These are phyloP conservation scores for Dendroctonus valens DNA, from an alignment of 1,140 invertebrate genomes.

Conservation along the genomic window DNA sequence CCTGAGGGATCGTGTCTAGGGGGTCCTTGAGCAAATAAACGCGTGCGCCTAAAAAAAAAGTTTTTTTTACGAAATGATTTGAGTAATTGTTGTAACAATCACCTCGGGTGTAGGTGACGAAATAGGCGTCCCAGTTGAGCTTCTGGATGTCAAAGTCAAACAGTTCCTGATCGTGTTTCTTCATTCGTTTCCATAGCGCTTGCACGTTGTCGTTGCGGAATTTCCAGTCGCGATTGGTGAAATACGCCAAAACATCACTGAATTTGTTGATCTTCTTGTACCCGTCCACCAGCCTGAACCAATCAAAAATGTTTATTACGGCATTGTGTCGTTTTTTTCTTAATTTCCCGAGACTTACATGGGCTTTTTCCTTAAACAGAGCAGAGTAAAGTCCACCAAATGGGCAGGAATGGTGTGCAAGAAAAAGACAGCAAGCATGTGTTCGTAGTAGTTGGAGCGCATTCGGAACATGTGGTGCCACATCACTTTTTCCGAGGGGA, in stretches of 20 bases:
- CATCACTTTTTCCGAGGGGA: constrained; percentile 35
- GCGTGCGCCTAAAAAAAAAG: constrained; percentile 45
- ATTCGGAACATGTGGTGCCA: constrained; percentile 34
- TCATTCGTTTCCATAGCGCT: constrained; percentile 60
- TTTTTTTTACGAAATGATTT: not conserved
- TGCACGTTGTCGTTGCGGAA: constrained; percentile 69
- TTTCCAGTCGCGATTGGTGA: constrained; percentile 68
- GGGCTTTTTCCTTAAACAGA: constrained; percentile 60
- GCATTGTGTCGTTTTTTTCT: not conserved
- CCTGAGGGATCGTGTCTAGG: constrained; percentile 51
- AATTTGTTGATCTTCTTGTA: constrained; percentile 76
- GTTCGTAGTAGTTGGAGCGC: constrained; percentile 27
- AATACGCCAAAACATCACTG: constrained; percentile 68
- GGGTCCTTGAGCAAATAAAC: constrained; percentile 63
- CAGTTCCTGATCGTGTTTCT: constrained; percentile 58
- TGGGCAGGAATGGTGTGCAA: constrained; percentile 61
- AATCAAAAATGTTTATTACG: not conserved
- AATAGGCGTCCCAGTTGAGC: constrained; percentile 62
- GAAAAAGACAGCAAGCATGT: constrained; percentile 27
- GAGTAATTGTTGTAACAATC: not conserved
- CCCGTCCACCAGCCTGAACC: constrained; percentile 68
- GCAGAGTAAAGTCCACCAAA: constrained; percentile 56
- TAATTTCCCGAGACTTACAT: constrained; percentile 40
- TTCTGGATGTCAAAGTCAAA: constrained; percentile 60
- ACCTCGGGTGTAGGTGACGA: constrained; percentile 53